Conservation (phyloP, 2,888 invertebrate genomes). For the Erannis defoliaria region DNA sequence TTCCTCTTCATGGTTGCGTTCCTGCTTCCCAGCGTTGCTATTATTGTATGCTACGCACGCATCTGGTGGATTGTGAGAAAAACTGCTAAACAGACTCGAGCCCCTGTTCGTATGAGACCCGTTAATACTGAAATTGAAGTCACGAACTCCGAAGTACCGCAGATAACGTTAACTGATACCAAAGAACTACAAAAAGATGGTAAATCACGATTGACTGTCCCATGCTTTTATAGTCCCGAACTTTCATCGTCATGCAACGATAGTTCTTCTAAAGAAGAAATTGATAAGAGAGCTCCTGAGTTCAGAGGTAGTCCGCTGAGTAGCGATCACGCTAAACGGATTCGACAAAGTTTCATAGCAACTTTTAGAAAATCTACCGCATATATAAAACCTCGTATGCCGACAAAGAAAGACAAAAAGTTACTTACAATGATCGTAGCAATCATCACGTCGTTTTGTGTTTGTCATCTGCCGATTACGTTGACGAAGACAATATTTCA, state of each 20-base stretch:
- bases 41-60: conserved; percentile 93
- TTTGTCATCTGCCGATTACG: conserved; percentile 97
- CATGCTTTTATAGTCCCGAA: conserved; percentile 61
- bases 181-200: conserved; percentile 33
- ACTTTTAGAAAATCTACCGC: conserved; percentile 67
- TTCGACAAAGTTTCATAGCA: conserved; percentile 64
- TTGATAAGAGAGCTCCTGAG: conserved; percentile 63
- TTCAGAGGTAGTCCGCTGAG: conserved; percentile 53
- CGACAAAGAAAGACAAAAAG: conserved; percentile 91
- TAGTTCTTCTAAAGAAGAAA: conserved; percentile 61
- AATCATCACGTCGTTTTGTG: conserved; percentile 94
- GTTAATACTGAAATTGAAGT: conserved; percentile 61
- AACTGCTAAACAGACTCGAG: conserved; percentile 88
- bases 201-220: conserved; percentile 35
- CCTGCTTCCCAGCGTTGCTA: conserved; percentile 93
- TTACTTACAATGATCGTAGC: conserved; percentile 95
- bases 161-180: conserved; percentile 46
- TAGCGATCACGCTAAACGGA: conserved; percentile 55
- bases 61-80: conserved; percentile 93
- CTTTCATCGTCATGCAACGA: conserved; percentile 58
- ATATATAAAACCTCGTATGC: conserved; percentile 86
- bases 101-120: conserved; percentile 54
- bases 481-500: conserved; percentile 92
- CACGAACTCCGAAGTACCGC: conserved; percentile 60
- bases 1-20: conserved; percentile 94